Evolutionary conservation across 2,888 invertebrate species (phyloP).

Genomic region (Drosophila greeni): DNA sequence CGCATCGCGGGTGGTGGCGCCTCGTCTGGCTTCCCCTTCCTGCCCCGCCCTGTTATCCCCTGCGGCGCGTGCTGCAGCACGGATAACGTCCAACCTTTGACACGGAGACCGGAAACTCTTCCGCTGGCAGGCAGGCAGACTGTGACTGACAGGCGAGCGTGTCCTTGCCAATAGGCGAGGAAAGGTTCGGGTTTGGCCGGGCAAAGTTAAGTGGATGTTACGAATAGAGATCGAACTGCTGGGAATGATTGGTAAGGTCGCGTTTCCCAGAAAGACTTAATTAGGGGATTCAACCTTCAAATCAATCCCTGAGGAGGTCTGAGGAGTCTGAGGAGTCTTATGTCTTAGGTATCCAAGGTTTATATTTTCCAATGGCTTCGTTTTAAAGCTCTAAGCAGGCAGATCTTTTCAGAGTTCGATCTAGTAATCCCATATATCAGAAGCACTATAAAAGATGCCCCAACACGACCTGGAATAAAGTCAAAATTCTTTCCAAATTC

Average conservation of each 20-base stretch:
- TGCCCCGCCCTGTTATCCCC: background rate
- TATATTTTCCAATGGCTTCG: no score
- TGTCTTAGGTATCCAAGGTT: background rate
- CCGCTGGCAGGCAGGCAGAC: slow-evolving; percentile 25
- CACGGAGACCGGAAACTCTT: slow-evolving; percentile 58
- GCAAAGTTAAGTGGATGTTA: slow-evolving; percentile 7
- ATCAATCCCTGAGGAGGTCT: slow-evolving; percentile 3
- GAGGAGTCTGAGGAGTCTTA: fast-evolving
- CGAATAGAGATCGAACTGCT: slow-evolving; percentile 1
- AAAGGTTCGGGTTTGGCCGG: background rate
- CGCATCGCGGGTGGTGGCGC: slow-evolving; percentile 31
- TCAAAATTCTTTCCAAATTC: background rate
- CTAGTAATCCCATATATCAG: background rate
- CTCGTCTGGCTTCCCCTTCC: slow-evolving; percentile 13
- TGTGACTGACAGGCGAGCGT: slow-evolving; percentile 28
- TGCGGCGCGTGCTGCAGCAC: slow-evolving; percentile 52
- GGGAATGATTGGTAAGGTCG: background rate
- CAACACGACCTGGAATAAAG: background rate
- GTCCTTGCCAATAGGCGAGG: slow-evolving; percentile 25
- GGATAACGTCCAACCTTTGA: slow-evolving; percentile 61
- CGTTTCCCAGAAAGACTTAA: background rate
- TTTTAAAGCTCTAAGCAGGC: no score
- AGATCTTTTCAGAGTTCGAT: background rate
- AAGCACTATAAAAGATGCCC: background rate
- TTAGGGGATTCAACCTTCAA: background rate